phyloP scores from a whole-genome alignment of 2,888 invertebrate genomes.

The Bellardia bayeri region DNA sequence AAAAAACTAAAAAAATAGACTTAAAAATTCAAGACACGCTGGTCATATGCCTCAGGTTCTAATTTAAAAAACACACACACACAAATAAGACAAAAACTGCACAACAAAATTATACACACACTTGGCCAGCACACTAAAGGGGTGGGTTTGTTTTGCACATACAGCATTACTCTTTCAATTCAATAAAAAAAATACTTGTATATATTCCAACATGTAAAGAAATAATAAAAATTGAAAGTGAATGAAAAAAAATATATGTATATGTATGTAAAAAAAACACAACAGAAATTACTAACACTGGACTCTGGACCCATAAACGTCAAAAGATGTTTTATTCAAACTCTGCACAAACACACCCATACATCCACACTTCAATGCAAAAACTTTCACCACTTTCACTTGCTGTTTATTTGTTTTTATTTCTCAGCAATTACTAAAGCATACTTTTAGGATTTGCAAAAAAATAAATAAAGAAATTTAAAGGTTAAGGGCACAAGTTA shows the following conservation, averaged over 20 bases:
- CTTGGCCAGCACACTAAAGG: constrained; percentile 28
- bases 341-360: neutral
- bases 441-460: constrained; percentile 60
- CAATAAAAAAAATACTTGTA: constrained; percentile 11
- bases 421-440: constrained; percentile 61
- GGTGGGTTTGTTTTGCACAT: constrained; percentile 59
- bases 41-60: constrained; percentile 72
- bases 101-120: constrained; percentile 13
- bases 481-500: neutral
- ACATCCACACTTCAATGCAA: constrained; percentile 20
- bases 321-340: constrained; percentile 66
- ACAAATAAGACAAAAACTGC: constrained; percentile 57
- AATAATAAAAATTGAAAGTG: constrained; percentile 66
- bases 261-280: constrained; percentile 15
- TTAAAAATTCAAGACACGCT: constrained; percentile 74
- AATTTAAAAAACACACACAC: constrained; percentile 60
- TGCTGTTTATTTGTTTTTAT: neutral
- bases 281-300: constrained; percentile 74
- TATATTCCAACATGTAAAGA: constrained; percentile 16
- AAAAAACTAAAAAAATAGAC: constrained; percentile 50
- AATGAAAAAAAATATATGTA: constrained; percentile 49
- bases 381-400: constrained; percentile 8
- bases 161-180: neutral
- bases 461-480: neutral
- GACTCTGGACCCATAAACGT: constrained; percentile 61